Evolutionary conservation across 2,888 invertebrate species (phyloP), one percentile per base, ranked within the genome.

Genomic region (Acholoe squamosa): DNA sequence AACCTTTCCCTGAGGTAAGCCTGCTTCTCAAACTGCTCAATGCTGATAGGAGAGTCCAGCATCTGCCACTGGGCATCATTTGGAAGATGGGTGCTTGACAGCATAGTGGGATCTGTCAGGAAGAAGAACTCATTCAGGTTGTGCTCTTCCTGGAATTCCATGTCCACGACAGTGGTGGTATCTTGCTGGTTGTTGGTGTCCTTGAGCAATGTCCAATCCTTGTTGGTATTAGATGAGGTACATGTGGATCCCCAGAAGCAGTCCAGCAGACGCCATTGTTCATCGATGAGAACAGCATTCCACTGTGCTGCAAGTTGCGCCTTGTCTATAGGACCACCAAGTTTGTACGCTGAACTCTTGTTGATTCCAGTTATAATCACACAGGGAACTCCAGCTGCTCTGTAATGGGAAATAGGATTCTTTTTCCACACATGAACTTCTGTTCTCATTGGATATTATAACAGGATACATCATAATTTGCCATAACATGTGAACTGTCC

Each of bases 241-340:
- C 94, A 94, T 7, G 94, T 94, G 31, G 94, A 94, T 31, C 95
- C 95, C 95, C 95, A 95, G 92, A 95, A 94, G n/a, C 94, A 93
- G 91, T 95, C 95, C 1, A 95, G 88, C 86, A 95, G 94, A 19
- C 94, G 93, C 95, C 95, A 95, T 80, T 94, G 94, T 31, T 93
- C 94, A 51, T 93, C 93, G 14, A 95, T 92, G 80, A 93, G 94
- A 3, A 95, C 95, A 16, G 95, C 95, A 91, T 95, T 95, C 95
- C 95, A 95, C 92, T 95, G 95, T 12, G 95, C 95, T 0, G 94
- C 94, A 94, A 95, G 94, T 19, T 91, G 91, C 89, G 93, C 93
- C 67, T 93, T 92, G 92, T 95, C 94, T 28, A 93, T 92, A 12
- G 80, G 56, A 34, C 92, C 93, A 19, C 95, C 95, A 19, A 95